Base-by-base conservation (phyloP, 2,797 vertebrate species). In the Geotrypetes seraphini region DNA sequence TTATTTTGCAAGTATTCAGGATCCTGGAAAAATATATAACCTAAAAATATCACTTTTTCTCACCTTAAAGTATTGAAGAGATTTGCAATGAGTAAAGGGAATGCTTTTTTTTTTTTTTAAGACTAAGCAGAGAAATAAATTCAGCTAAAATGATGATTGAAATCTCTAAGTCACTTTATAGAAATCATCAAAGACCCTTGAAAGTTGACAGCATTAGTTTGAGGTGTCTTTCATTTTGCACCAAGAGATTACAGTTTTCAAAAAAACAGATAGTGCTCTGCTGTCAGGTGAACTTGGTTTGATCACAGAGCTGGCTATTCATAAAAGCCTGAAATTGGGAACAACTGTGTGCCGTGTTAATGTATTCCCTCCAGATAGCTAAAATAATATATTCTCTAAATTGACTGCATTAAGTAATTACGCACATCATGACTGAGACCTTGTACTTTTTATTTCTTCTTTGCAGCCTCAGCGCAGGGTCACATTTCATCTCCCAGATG, bases 401-500 rank as follows among this genome's bases (percentile, higher is more conserved):
- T 25, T 34, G 40, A 27, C 22, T 22, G n/a, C 41, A 28, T 52
- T 63, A 46, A 47, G 45, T 33, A 55, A 47, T 63, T 69, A 45
- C 56, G 39, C 40, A 45, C 26, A 36, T 50, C 8, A 34, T 44
- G 35, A 37, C 24, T 65, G 54, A 68, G 71, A 65, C 36, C 35
- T 9, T 75, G 22, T 66, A 19, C 34, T 69, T 73, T 58, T 66
- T 39, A 57, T 61, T 47, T 36, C 58, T 63, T 58, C 36, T 36
- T 64, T 71, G 55, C 67, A 96, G 89, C 86, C 86, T 20, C 92
- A 97, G 73, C 87, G 92, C 25, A 91, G 81, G 2, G 95, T 97
- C 69, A 98, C 93, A 8, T 98, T 98, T 81, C 91, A 97, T 69
- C 87, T 98, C 15, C 95, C 92, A 1, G 92, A 97, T 14, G 89